Evolutionary conservation across 2,113 vertebrate species (phyloP), one percentile per base, ranked within the genome.

Genomic region (Mormyrus lacerda): DNA sequence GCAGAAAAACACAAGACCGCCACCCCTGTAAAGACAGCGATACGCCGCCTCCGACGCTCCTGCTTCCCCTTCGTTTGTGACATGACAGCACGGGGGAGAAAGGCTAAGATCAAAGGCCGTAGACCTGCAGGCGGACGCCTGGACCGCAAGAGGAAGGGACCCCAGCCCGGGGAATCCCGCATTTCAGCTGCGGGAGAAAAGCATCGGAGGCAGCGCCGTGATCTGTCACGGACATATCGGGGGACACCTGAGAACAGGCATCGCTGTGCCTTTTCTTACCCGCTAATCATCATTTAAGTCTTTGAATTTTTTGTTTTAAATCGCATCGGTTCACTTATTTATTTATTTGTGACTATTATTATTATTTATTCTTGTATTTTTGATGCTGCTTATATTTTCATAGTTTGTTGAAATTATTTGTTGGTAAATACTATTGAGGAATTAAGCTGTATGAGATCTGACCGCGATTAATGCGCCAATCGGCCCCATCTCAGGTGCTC

Each of bases 121-220:
- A 88, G 92, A 95, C 92, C 93, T 94, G 93, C 93, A 83, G 95
- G 92, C 92, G 94, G 93, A 95, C 94, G 95, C 73, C 93, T 92
- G 93, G 93, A 94, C 91, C 93, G 92, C 91, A 93, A 91, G 7
- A 65, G 92, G 89, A 93, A 91, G 61, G 90, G 90, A 87, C 91
- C 58, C 53, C 91, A 91, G 90, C 89, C 93, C 92, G 90, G 84
- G 55, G 93, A 92, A 95, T 94, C 94, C 93, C 94, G 90, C 89
- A 93, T 94, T 92, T 91, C 94, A 45, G 89, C 84, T 39, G 83
- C 85, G 39, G 85, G 84, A 61, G 61, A 79, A 19, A 42, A 35
- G 21, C 94, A 91, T 93, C 94, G 94, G 95, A 94, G 95, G 95
- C 95, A 95, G 95, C 95, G 96, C 51, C 17, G 95, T 94, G 95